Evolutionary conservation across 2,888 invertebrate species (phyloP), one percentile per base, ranked within the genome.

Genomic region (Junonia oenone): DNA sequence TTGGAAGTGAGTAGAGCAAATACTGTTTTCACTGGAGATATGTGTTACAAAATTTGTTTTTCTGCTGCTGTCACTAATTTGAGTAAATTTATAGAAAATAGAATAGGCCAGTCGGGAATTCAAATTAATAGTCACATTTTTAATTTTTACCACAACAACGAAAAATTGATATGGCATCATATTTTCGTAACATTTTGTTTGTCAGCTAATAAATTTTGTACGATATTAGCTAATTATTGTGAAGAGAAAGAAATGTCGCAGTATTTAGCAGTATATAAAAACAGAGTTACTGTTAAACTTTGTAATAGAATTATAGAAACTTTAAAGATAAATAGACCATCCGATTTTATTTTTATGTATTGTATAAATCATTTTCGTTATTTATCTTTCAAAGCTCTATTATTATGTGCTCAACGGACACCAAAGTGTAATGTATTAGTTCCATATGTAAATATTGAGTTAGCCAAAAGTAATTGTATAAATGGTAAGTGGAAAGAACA

Each of bases 141-240:
- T 31, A 90, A 88, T 65, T 74, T 89, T 1, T 54, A 72, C 9
- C 70, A 84, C 56, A 89, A 87, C 49, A 71, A 67, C 49, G 88
- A 88, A 70, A 69, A 75, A 57, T 57, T 76, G 2, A 67, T 89
- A 55, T 90, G 90, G 91, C 69, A 65, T 2, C 85, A 90, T 61
- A 67, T 86, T 55, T 91, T 90, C 63, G 72, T 75, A 3, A 85
- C 88, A n/a, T 76, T 84, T 27, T 87, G 85, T 65, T 63, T 90
- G 14, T 88, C 90, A 14, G 90, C 90, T 0, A 90, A 91, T 65
- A 91, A 89, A 67, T 84, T 90, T 56, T 90, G 90, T 49, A 86
- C 90, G 6, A 86, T 88, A 47, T 63, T 89, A 49, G 76, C 86
- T 6, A 61, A 90, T 46, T 53, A 83, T n/a, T 83, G 82, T 57